A percentile compares a stretch with the other conserved stretches of the same genome.
These are phyloP conservation scores for Apeltes quadracus DNA, from an alignment of 2,113 vertebrate genomes.

Conservation along the genomic window DNA sequence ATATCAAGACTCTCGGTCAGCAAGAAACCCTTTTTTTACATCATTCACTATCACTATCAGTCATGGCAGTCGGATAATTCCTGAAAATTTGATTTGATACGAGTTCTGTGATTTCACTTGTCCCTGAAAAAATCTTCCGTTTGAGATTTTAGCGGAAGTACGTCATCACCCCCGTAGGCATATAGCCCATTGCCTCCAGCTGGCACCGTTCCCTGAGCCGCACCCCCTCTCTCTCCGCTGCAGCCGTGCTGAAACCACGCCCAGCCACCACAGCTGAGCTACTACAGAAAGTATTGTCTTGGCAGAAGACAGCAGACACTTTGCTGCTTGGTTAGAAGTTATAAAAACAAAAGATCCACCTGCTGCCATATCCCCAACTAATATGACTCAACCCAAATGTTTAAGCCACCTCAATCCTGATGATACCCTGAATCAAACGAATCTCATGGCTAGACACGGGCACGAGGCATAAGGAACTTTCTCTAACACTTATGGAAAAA, in stretches of 20 bases:
- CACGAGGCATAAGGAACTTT: conserved; percentile 31
- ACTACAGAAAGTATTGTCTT: neutral
- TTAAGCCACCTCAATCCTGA: conserved; percentile 45
- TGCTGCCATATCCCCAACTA: conserved; percentile 23
- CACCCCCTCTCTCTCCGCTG: too few relatives aligned
- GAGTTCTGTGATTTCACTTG: neutral
- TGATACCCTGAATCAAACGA: conserved; percentile 43
- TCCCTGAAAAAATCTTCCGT: too few relatives aligned
- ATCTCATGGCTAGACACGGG: conserved; percentile 48
- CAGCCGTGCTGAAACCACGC: too few relatives aligned
- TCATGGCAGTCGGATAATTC: neutral
- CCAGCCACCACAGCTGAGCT: too few relatives aligned
- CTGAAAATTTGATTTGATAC: neutral
- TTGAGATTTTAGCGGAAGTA: too few relatives aligned
- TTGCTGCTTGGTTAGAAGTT: neutral
- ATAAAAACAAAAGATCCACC: neutral
- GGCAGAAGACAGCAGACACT: neutral
- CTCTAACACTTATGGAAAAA: conserved; percentile 34
- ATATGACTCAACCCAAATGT: conserved; percentile 41
- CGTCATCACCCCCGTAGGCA: too few relatives aligned
- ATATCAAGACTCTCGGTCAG: neutral
- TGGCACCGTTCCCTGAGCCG: too few relatives aligned
- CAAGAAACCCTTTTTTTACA: neutral
- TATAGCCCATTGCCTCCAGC: too few relatives aligned
- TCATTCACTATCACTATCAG: neutral